Conservation (phyloP, 2,797 vertebrate species). For the Rhinichthys osculus region DNA sequence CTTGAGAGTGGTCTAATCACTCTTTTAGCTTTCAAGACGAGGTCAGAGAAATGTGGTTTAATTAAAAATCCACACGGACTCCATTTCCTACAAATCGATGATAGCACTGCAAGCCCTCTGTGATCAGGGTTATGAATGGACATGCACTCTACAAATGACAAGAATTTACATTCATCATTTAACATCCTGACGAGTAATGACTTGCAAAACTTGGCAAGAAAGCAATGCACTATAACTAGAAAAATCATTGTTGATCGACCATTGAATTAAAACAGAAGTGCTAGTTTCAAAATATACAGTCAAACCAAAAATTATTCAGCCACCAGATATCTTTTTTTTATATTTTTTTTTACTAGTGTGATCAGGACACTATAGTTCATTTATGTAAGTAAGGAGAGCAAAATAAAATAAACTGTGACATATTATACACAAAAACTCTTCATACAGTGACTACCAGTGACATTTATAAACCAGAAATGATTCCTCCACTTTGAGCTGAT, state of each 20-base stretch:
- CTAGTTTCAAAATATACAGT: too few species aligned
- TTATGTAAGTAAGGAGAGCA: too few species aligned
- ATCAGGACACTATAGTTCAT: too few species aligned
- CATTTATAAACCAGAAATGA: too few species aligned
- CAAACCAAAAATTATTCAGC: too few species aligned
- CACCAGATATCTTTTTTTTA: too few species aligned
- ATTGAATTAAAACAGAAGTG: neutral
- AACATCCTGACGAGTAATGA: neutral
- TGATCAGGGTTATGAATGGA: neutral
- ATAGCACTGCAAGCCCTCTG: fast-evolving
- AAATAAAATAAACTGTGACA: too few species aligned
- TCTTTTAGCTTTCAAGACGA: neutral
- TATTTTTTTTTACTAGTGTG: too few species aligned
- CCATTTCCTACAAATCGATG: neutral
- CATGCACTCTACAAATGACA: neutral
- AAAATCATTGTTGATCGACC: neutral
- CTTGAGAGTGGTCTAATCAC: neutral
- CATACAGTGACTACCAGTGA: too few species aligned
- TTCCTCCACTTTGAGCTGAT: too few species aligned
- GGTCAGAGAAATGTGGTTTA: neutral
- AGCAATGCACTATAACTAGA: neutral
- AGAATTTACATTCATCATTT: neutral
- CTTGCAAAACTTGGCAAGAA: neutral
- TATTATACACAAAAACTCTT: too few species aligned
- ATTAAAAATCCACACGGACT: neutral